Evolutionary conservation across 2,113 vertebrate genomes (phyloP).

Genomic region (Felis chaus): DNA sequence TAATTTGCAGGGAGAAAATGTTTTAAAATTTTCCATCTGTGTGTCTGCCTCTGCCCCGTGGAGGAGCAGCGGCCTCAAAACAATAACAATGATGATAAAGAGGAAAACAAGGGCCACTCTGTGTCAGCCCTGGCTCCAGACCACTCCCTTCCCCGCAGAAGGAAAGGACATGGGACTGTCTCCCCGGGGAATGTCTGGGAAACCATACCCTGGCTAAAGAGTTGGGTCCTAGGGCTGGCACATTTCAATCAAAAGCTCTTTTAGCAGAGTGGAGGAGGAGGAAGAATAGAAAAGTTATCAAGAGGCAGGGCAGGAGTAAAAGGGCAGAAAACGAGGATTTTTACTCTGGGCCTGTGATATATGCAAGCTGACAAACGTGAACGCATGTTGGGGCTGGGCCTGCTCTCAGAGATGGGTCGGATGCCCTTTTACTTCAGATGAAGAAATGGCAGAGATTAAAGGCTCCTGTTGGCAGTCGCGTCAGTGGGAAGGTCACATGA

Average conservation of each 20-base stretch:
- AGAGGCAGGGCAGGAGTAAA: background rate
- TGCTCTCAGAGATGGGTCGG: background rate
- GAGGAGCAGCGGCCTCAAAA: conserved; percentile 6
- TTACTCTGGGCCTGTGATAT: background rate
- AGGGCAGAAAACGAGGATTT: background rate
- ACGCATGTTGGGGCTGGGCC: background rate
- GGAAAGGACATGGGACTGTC: background rate
- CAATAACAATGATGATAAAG: conserved; percentile 36
- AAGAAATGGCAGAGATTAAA: background rate
- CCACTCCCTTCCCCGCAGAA: conserved; percentile 46
- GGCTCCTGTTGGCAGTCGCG: accelerated
- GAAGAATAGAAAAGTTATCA: background rate
- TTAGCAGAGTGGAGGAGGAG: background rate
- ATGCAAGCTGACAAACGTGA: background rate
- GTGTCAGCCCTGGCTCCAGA: conserved; percentile 49
- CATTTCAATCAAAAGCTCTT: conserved; percentile 22
- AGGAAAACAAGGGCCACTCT: conserved; percentile 54
- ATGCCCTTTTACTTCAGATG: background rate
- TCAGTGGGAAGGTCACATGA: background rate
- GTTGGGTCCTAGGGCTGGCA: background rate
- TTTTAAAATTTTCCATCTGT: conserved; percentile 63
- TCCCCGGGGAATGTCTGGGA: conserved; percentile 20
- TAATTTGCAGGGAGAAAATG: conserved; percentile 44
- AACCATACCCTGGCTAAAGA: conserved; percentile 66
- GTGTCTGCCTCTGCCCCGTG: conserved; percentile 46